Evolutionary conservation across 2,113 vertebrate genomes (phyloP).

Genomic region (Ptychochromis oligacanthus): DNA sequence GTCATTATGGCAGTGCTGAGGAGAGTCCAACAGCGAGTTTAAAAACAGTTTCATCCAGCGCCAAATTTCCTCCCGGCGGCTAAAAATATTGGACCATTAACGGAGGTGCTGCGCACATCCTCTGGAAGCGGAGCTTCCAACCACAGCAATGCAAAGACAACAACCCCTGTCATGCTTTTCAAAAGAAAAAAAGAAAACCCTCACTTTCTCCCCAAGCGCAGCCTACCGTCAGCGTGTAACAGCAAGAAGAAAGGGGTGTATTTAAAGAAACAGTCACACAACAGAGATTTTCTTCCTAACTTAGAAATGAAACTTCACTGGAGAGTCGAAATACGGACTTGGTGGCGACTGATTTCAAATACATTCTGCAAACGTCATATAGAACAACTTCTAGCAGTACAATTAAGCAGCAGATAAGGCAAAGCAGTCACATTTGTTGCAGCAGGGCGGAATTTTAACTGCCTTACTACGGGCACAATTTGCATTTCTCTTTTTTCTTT

Average conservation of each 20-base stretch:
- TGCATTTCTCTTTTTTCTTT: too few species aligned
- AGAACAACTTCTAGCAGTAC: too few species aligned
- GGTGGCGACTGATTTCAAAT: too few species aligned
- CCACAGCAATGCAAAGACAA: background rate
- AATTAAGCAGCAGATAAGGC: background rate
- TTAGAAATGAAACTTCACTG: background rate
- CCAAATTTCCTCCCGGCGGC: conserved; percentile 49
- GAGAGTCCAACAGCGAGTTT: background rate
- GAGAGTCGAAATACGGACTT: background rate
- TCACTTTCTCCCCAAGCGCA: background rate
- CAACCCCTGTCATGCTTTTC: background rate
- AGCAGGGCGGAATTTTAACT: background rate
- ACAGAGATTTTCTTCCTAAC: background rate
- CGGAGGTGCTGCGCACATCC: conserved; percentile 52
- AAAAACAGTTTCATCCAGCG: conserved; percentile 32
- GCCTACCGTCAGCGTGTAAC: background rate
- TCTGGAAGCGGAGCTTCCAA: conserved; percentile 23
- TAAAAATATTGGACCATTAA: conserved; percentile 63
- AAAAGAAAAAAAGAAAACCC: conserved; percentile 27
- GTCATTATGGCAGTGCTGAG: background rate
- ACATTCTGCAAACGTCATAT: too few species aligned
- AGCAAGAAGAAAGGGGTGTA: background rate
- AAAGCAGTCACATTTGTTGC: background rate
- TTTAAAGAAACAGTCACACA: background rate
- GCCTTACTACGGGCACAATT: background rate